Evolutionary conservation across 2,888 invertebrate genomes (phyloP).

Genomic region (Drosophila buzzatii): DNA sequence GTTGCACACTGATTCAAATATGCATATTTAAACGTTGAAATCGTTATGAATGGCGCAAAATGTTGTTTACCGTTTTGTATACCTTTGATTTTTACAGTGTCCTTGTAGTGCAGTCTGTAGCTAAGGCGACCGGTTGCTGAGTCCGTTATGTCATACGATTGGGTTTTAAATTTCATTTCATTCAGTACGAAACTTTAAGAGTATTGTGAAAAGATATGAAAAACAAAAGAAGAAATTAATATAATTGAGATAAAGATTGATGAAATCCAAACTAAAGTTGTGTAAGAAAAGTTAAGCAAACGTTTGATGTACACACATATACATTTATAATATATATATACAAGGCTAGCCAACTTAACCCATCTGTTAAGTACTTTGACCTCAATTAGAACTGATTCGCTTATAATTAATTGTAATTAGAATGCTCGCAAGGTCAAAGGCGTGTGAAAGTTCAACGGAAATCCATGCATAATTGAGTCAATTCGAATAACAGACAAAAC

Average conservation of each 20-base stretch:
- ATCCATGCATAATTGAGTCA: conserved; percentile 36
- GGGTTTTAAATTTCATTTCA: conserved; percentile 18
- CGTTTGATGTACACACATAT: neutral
- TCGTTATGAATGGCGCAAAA: conserved; percentile 13
- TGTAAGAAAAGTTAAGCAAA: neutral
- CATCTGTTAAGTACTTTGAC: conserved; percentile 48
- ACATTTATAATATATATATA: neutral
- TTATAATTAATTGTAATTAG: conserved; percentile 66
- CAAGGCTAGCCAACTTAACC: neutral
- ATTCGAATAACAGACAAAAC: conserved; percentile 17
- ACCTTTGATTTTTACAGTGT: neutral
- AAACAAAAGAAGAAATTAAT: conserved; percentile 25
- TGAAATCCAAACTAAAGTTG: conserved; percentile 23
- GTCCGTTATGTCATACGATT: conserved; percentile 56
- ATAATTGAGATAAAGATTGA: conserved; percentile 39
- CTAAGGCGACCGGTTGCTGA: conserved; percentile 7
- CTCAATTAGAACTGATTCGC: conserved; percentile 56
- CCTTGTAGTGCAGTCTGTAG: conserved; percentile 2
- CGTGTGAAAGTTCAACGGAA: conserved; percentile 39
- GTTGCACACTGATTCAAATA: conserved; percentile 17
- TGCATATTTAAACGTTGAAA: conserved; percentile 25
- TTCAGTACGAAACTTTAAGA: conserved; percentile 6
- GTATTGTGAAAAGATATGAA: neutral
- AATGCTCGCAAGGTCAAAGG: conserved; percentile 40
- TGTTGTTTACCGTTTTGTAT: neutral